Base-by-base conservation (phyloP, 2,113 vertebrate species). In the Antennarius striatus region DNA sequence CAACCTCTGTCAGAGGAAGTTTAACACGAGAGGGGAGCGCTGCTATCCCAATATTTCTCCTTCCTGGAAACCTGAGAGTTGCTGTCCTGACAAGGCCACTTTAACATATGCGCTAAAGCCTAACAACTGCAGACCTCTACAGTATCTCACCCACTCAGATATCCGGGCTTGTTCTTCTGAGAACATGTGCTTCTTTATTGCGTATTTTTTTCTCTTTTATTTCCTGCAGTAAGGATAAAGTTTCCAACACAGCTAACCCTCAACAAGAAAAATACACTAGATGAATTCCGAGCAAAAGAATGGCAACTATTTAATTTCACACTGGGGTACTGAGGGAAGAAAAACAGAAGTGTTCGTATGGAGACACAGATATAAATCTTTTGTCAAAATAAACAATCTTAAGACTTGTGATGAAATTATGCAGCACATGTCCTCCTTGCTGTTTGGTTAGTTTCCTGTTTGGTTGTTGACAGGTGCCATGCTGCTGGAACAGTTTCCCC, bases 271-370 rank as follows among this genome's bases (percentile, higher is more conserved):
- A 86, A 91, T 69, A 81, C 39, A 64, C 66, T 68, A 74, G 53
- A 58, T 77, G 78, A 83, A 89, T 91, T 87, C 81, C 83, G 87
- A 75, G 62, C 72, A 7, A 28, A 84, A 78, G 75, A 71, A 86
- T 83, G 75, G 82, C 46, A 86, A 71, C 73, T 74, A 88, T 90
- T 88, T 86, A 16, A 85, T 77, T 63, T 75, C 70, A 63, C 68
- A 61, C 53, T 16, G 60, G 73, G 68, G 68, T 56, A 30, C 4
- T 17, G 52, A 32, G 14, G 29, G 29, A 29, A 53, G 10, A 15
- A 11, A 55, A 30, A 9, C 29, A 53, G 10, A 12, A 53, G 10
- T 12, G 7, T 36, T 7, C 32, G 3, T 36, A 5, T 48, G 62
- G 61, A 36, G 29, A 67, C 74, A 64, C 50, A 14, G 17, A 40